Conservation (phyloP, 30 jellyfish, hydroid and myxozoan species). For the Turritopsis rubra region DNA sequence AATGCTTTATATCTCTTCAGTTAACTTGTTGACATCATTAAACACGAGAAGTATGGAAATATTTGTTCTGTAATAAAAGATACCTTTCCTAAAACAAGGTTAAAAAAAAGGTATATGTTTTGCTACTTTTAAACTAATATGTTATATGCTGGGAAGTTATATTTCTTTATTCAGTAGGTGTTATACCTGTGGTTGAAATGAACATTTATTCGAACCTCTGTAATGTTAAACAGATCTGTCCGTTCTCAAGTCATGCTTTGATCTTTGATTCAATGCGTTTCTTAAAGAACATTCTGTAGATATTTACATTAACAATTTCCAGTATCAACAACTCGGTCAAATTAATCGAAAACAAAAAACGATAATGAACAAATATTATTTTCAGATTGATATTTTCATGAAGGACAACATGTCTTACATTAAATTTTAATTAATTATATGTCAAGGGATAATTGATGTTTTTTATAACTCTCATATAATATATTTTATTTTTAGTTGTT, state of each 20-base stretch:
- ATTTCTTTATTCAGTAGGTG: not conserved
- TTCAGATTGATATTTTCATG: not conserved
- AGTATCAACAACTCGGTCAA: not conserved
- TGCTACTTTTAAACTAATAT: not conserved
- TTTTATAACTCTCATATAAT: not conserved
- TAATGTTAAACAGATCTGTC: not conserved
- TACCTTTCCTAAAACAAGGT: too few relatives aligned
- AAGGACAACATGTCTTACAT: not conserved
- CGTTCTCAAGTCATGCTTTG: not conserved
- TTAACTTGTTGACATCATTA: not conserved
- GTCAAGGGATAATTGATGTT: not conserved
- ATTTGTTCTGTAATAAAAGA: not conserved
- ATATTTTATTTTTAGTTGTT: constrained; percentile 17
- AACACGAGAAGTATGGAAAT: not conserved
- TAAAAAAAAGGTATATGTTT: too few relatives aligned
- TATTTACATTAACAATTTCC: not conserved
- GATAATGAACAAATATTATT: not conserved
- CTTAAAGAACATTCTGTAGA: not conserved
- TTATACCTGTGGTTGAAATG: too few relatives aligned
- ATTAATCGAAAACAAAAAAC: too few relatives aligned
- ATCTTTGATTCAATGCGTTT: not conserved
- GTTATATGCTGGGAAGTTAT: not conserved
- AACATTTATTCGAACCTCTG: not conserved
- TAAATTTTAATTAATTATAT: too few relatives aligned
- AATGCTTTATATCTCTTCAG: not conserved